These are phyloP conservation scores for Napeogenes sylphis DNA, from an alignment of 2,888 invertebrate species.

Conservation along the genomic window DNA sequence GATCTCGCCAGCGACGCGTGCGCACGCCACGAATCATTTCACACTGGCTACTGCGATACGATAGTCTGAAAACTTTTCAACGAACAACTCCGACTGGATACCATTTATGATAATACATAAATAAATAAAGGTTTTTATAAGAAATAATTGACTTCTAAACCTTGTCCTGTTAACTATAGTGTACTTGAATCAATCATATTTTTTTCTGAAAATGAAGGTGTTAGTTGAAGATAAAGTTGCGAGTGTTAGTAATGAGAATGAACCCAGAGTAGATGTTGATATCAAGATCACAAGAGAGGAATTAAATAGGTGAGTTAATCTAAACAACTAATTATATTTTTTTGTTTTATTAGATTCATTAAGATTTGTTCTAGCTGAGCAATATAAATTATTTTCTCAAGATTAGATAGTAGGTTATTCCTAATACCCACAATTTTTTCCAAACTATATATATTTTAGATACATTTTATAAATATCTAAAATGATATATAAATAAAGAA, in stretches of 20 bases:
- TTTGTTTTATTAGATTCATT: neutral
- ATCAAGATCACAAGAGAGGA: conserved; percentile 62
- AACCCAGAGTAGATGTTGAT: conserved; percentile 55
- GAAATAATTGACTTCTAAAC: too few relatives aligned
- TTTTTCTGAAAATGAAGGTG: conserved; percentile 58
- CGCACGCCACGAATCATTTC: conserved; percentile 38
- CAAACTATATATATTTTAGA: too few relatives aligned
- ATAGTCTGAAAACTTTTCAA: conserved; percentile 35
- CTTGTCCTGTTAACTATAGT: conserved; percentile 34
- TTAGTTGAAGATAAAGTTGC: conserved; percentile 60
- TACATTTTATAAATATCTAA: neutral
- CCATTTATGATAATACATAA: too few relatives aligned
- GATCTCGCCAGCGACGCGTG: conserved; percentile 38
- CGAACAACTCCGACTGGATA: conserved; percentile 38
- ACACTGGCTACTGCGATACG: conserved; percentile 17
- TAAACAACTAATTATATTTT: neutral
- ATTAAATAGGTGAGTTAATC: conserved; percentile 57
- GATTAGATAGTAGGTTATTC: too few relatives aligned
- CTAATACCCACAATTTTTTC: too few relatives aligned
- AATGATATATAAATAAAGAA: conserved; percentile 16
- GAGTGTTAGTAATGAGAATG: conserved; percentile 58
- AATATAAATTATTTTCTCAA: too few relatives aligned
- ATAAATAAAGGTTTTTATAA: too few relatives aligned
- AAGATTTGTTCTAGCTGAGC: too few relatives aligned
- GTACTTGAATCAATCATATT: conserved; percentile 12